Percentiles rank a stretch among this genome's conserved stretches.
Evolutionary conservation across 2,888 invertebrate genomes (phyloP).

Genomic region (Epirrhoe tristata): DNA sequence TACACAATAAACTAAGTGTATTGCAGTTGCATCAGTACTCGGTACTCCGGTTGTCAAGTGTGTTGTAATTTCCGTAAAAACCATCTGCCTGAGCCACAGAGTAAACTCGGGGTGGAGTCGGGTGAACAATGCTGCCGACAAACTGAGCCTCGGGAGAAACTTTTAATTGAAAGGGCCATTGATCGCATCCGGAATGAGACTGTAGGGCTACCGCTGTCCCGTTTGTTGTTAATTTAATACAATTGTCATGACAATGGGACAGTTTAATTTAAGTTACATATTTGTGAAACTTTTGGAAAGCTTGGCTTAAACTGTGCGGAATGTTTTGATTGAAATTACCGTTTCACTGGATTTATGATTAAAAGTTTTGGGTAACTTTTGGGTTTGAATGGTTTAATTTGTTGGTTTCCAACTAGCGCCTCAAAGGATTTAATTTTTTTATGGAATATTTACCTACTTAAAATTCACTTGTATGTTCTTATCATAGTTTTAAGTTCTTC

Average conservation of each 20-base stretch:
- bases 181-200: conserved; percentile 59
- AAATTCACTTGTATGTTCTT: not conserved
- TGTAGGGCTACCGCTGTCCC: conserved; percentile 42
- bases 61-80: conserved; percentile 57
- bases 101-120: conserved; percentile 31
- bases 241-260: conserved; percentile 34
- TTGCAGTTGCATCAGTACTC: conserved; percentile 12
- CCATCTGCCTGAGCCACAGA: conserved; percentile 41
- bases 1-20: conserved; percentile 17
- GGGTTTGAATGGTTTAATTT: not conserved
- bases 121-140: conserved; percentile 55
- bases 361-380: not conserved
- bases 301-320: not conserved
- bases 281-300: conserved; percentile 24
- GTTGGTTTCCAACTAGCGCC: not conserved
- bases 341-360: conserved; percentile 4
- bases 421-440: not conserved
- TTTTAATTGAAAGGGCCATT: conserved; percentile 77
- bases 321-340: conserved; percentile 5
- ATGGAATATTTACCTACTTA: not conserved
- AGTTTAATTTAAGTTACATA: conserved; percentile 30
- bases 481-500: not conserved
- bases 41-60: conserved; percentile 42
- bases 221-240: conserved; percentile 38
- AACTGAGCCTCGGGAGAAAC: conserved; percentile 59